Conservation (phyloP, 2,888 invertebrate species). For the Plebejus melissa region DNA sequence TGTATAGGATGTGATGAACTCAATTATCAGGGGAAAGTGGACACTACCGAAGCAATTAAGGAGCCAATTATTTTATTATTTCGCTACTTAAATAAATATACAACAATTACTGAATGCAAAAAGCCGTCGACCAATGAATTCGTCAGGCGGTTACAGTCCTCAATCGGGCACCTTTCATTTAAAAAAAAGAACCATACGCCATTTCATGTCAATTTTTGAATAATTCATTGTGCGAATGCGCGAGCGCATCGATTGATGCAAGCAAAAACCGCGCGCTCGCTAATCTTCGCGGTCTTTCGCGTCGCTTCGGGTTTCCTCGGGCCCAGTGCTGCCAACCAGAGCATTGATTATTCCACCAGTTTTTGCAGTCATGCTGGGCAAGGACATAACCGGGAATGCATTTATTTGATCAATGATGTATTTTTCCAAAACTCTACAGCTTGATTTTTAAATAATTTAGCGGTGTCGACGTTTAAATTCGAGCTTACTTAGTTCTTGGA, state of each 20-base stretch:
- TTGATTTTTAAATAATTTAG: conserved; percentile 59
- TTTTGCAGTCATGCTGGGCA: conserved; percentile 76
- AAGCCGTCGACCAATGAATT: conserved; percentile 78
- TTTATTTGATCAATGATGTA: conserved; percentile 76
- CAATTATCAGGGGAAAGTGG: neutral
- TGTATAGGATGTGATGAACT: neutral
- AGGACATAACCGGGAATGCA: conserved; percentile 72
- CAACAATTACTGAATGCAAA: conserved; percentile 71
- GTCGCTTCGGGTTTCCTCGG: conserved; percentile 57
- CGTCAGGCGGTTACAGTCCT: conserved; percentile 79
- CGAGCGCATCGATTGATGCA: conserved; percentile 79
- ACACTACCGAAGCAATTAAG: conserved; percentile 24
- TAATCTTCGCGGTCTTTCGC: conserved; percentile 76
- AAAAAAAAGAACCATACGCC: conserved; percentile 78
- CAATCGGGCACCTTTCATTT: conserved; percentile 79
- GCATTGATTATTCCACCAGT: conserved; percentile 75
- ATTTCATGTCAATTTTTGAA: conserved; percentile 80
- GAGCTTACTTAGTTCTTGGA: neutral
- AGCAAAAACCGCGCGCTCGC: conserved; percentile 75
- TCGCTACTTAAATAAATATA: conserved; percentile 57
- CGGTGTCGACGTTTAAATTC: conserved; percentile 48
- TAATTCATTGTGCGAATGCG: conserved; percentile 79
- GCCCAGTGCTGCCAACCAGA: conserved; percentile 68
- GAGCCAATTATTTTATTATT: conserved; percentile 39
- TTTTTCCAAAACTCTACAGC: conserved; percentile 49